Conservation (phyloP, 2,888 invertebrate species). For the Abrostola triplasia region DNA sequence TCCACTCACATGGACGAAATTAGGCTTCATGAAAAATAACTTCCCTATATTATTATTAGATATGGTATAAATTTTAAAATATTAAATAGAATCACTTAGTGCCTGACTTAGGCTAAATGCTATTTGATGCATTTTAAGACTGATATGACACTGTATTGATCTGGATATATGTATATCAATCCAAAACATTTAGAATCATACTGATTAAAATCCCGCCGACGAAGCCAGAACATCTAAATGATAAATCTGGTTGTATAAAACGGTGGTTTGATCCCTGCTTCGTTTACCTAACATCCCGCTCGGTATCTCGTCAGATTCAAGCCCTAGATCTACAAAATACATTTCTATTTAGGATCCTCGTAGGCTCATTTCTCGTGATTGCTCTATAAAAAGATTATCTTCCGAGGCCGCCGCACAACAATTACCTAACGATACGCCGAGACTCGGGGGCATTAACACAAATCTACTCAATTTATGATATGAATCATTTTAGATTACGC, state of each 20-base stretch:
- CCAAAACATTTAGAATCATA: too few species aligned
- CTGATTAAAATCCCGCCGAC: too few species aligned
- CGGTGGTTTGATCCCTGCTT: not conserved
- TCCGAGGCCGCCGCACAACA: slow-evolving; percentile 34
- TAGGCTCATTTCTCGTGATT: slow-evolving; percentile 47
- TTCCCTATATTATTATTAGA: not conserved
- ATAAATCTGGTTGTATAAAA: too few species aligned
- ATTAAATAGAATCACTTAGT: too few species aligned
- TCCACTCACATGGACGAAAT: not conserved
- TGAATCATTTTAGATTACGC: slow-evolving; percentile 46
- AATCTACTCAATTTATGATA: slow-evolving; percentile 27
- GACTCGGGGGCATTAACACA: slow-evolving; percentile 30
- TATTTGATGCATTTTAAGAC: too few species aligned
- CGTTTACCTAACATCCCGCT: slow-evolving; percentile 18
- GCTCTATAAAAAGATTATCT: slow-evolving; percentile 61
- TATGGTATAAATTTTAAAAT: too few species aligned
- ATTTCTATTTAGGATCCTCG: slow-evolving; percentile 34
- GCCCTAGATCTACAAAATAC: slow-evolving; percentile 35
- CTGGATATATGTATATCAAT: too few species aligned
- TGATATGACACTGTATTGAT: too few species aligned
- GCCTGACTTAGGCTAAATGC: too few species aligned
- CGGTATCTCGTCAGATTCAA: slow-evolving; percentile 12
- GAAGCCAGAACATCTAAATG: too few species aligned
- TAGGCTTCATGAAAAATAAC: not conserved
- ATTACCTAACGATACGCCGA: slow-evolving; percentile 32